Conservation (phyloP, 2,888 invertebrate species). For the Ischnus inquisitorius region DNA sequence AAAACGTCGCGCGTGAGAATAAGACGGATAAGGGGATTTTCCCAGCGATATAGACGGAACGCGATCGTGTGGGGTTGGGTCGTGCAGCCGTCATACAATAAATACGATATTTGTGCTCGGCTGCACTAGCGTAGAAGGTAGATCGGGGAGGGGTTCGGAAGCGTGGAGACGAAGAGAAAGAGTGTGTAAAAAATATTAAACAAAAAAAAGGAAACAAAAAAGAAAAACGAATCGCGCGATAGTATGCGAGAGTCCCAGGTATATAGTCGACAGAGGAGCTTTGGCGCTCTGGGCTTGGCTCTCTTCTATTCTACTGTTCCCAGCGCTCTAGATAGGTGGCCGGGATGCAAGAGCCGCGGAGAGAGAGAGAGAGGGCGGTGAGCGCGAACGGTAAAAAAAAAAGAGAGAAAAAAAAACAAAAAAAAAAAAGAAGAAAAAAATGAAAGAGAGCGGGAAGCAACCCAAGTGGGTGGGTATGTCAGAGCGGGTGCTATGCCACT, state of each 20-base stretch:
- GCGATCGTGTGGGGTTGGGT: constrained; percentile 67
- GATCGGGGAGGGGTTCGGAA: background rate
- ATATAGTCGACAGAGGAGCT: constrained; percentile 42
- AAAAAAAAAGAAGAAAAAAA: constrained; percentile 59
- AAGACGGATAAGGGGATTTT: constrained; percentile 73
- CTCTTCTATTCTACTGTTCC: constrained; percentile 63
- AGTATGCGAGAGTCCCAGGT: constrained; percentile 45
- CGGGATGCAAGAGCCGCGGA: constrained; percentile 45
- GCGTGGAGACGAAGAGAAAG: constrained; percentile 54
- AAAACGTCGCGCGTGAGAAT: constrained; percentile 67
- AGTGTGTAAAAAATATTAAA: constrained; percentile 54
- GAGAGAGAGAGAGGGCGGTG: constrained; percentile 65
- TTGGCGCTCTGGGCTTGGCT: constrained; percentile 61
- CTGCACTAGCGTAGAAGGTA: constrained; percentile 68
- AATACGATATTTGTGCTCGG: constrained; percentile 82
- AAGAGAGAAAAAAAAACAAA: constrained; percentile 61
- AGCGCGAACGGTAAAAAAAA: constrained; percentile 37
- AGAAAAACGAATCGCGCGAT: constrained; percentile 55
- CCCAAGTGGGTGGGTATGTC: constrained; percentile 64
- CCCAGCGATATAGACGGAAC: constrained; percentile 65
- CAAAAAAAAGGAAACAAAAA: constrained; percentile 35
- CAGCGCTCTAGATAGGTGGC: constrained; percentile 50
- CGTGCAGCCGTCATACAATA: constrained; percentile 82
- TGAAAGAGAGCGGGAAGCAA: constrained; percentile 30
- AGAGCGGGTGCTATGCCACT: constrained; percentile 40